phyloP scores from a whole-genome alignment of 2,888 invertebrate species.

The Metalampra italica region DNA sequence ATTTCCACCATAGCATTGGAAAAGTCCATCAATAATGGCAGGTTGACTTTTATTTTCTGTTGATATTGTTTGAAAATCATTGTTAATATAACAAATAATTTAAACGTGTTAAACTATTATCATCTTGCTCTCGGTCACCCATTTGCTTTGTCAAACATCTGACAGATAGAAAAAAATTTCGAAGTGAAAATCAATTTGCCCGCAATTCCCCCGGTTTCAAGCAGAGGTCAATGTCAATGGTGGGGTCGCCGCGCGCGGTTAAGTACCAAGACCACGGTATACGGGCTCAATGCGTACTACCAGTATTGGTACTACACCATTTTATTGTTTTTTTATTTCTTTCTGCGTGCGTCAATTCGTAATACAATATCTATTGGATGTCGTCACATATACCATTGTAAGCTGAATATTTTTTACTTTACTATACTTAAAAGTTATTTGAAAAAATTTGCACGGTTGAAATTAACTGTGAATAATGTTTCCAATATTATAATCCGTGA shows the following conservation, averaged over 20 bases:
- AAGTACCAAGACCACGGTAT: conserved; percentile 27
- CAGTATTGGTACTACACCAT: conserved; percentile 16
- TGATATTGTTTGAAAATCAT: too few species aligned
- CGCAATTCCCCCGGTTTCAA: conserved; percentile 23
- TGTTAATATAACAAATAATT: too few species aligned
- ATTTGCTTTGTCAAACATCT: background rate
- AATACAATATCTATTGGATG: background rate
- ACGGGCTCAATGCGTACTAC: conserved; percentile 32
- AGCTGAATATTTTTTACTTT: background rate
- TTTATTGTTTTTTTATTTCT: conserved; percentile 31
- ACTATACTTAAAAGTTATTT: conserved; percentile 28
- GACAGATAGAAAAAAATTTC: background rate
- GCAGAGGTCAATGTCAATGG: conserved; percentile 70
- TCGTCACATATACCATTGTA: too few species aligned
- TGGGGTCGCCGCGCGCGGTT: conserved; percentile 46
- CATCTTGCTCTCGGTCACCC: too few species aligned
- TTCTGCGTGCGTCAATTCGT: conserved; percentile 6
- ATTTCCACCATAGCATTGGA: too few species aligned
- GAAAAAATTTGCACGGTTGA: conserved; percentile 53
- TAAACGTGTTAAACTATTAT: too few species aligned
- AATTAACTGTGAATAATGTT: conserved; percentile 48
- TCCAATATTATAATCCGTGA: conserved; percentile 50
- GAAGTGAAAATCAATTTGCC: conserved; percentile 20
- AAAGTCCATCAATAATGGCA: too few species aligned
- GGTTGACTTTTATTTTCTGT: too few species aligned